Percentiles rank a stretch among this genome's conserved stretches.
phyloP scores from a whole-genome alignment of 2,888 invertebrate genomes.

The Ditula angustiorana region DNA sequence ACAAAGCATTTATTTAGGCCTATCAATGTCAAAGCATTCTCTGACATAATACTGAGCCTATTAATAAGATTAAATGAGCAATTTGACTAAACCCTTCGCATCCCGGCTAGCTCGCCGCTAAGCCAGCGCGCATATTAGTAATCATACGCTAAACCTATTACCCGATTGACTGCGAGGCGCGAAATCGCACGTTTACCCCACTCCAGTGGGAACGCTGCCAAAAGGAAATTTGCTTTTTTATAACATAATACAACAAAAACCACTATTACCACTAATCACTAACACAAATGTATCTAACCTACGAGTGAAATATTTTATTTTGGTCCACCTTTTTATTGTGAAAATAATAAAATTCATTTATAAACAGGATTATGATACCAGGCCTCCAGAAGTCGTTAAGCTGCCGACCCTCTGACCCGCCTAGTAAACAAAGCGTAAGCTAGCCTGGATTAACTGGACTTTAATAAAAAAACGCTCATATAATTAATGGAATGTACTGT shows the following conservation, averaged over 20 bases:
- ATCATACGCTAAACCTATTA: constrained; percentile 14
- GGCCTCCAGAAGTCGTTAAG: constrained; percentile 2
- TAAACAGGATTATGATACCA: neutral
- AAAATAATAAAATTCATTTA: constrained; percentile 3
- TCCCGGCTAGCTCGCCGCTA: neutral
- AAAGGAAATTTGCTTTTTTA: neutral
- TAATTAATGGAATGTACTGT: neutral
- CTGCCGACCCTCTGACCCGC: neutral
- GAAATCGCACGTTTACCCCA: neutral
- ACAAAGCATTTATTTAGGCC: no score
- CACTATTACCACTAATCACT: no score
- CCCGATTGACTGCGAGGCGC: neutral
- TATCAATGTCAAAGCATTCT: no score
- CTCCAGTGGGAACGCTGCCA: neutral
- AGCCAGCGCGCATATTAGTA: constrained; percentile 4
- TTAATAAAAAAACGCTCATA: neutral
- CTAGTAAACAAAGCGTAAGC: constrained; percentile 9
- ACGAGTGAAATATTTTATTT: neutral
- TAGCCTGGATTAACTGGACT: neutral
- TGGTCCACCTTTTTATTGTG: neutral
- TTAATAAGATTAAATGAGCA: neutral
- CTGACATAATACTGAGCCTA: no score
- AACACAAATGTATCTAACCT: no score
- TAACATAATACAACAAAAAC: neutral
- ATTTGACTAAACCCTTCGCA: neutral